Base-by-base conservation (phyloP, 2,888 invertebrate genomes). In the Lithosia quadra region DNA sequence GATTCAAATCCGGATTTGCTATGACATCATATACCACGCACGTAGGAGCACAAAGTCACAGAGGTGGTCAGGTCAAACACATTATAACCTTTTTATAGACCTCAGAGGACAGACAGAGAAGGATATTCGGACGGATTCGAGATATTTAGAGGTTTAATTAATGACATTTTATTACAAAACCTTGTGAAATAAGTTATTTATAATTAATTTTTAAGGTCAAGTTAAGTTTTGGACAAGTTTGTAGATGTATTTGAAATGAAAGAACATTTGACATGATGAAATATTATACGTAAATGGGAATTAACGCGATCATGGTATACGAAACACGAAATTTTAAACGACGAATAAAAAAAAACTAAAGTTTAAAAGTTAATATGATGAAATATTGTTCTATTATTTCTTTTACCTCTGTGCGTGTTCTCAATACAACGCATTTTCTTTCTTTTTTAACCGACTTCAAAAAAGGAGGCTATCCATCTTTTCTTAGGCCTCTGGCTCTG, bases 21-120 rank as follows among this genome's bases (percentile, higher is more conserved):
- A 68, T 68, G 68, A 68, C 64, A 59, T 68, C 68, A 68, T 63
- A 53, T 57, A 49, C 22, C n/a, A 21, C 28, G 24, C 24, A 21
- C 55, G 67, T 63, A 63, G 67, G 67, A 55, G 21, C 33, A 56
- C 67, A 59, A 63, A 49, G 62, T 67, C 67, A 63, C 33, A 10
- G 33, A 56, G 68, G 28, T 33, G 62, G 55, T 24, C 62, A 58
- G 67, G 64, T 68, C 64, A 64, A 64, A 60, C n/a, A 55, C 53
- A 53, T 63, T 64, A 63, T 28, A 43, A 57, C 58, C 63, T 68
- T 68, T 63, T 63, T 62, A 49, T 53, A 58, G n/a, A 58, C 34
- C 49, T 33, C 22, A 68, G 67, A 68, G 67, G 67, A 68, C 67
- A 63, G n/a, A 56, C 62, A 34, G 21, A 10, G 34, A 63, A 65